Percentiles rank a stretch among this genome's conserved stretches.
Evolutionary conservation across 92 coral and sea anemone genomes (phyloP).

Genomic region (Phymanthus crucifer): DNA sequence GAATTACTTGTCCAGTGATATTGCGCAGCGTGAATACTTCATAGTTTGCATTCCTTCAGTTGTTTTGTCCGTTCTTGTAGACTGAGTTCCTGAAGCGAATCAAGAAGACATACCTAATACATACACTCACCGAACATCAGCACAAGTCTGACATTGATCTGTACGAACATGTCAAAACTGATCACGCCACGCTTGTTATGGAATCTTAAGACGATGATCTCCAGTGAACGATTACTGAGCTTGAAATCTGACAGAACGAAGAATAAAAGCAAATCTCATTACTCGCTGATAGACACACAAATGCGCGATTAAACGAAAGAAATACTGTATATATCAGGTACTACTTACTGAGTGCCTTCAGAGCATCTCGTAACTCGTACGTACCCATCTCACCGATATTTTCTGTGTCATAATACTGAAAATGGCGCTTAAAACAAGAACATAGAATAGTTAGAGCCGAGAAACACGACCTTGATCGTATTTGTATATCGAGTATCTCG

Average conservation of each 20-base stretch:
- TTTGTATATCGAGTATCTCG: too few relatives aligned
- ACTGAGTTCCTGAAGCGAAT: not conserved
- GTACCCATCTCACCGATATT: slow-evolving; percentile 43
- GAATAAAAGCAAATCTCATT: not conserved
- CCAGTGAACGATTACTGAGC: slow-evolving; percentile 40
- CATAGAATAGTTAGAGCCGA: not conserved
- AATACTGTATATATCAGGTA: not conserved
- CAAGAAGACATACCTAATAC: not conserved
- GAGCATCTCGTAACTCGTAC: slow-evolving; percentile 42
- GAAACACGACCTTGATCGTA: too few relatives aligned
- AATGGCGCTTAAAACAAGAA: slow-evolving; percentile 25
- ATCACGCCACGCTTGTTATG: slow-evolving; percentile 34
- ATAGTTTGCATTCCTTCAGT: not conserved
- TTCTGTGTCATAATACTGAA: slow-evolving; percentile 46
- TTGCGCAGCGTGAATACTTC: too few relatives aligned
- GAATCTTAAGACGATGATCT: slow-evolving; percentile 28
- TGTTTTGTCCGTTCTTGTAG: too few relatives aligned
- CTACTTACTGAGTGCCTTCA: slow-evolving; percentile 37
- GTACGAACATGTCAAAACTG: slow-evolving; percentile 45
- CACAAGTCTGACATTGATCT: slow-evolving; percentile 41
- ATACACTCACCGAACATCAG: slow-evolving; percentile 39
- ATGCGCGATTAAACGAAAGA: not conserved
- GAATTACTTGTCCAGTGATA: too few relatives aligned
- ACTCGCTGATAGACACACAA: not conserved
- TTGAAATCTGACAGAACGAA: slow-evolving; percentile 20